Evolutionary conservation across 2,888 invertebrate genomes (phyloP).

Genomic region (Oscheius sp.): DNA sequence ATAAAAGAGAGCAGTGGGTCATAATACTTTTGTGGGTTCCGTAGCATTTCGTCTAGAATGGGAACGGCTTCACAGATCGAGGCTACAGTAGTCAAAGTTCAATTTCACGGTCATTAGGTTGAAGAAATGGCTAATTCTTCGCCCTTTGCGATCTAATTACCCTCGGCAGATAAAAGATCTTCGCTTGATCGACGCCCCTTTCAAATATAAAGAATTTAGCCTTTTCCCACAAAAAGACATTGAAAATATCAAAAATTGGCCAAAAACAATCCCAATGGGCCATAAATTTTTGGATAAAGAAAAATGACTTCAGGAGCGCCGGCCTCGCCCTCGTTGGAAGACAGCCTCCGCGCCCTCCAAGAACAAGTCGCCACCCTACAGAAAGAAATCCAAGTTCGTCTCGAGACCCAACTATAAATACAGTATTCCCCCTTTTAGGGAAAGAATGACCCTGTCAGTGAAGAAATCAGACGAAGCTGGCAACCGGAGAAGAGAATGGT

Average conservation of each 20-base stretch:
- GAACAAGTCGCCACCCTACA: slow-evolving; percentile 48
- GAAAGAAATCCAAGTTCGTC: slow-evolving; percentile 41
- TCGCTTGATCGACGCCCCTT: no score
- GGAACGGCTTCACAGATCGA: no score
- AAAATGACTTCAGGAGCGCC: slow-evolving; percentile 35
- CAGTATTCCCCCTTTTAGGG: slow-evolving; percentile 8
- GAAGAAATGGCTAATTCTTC: no score
- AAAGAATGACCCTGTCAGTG: slow-evolving; percentile 6
- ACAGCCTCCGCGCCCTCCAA: slow-evolving; percentile 48
- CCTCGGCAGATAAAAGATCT: no score
- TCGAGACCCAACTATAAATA: background rate
- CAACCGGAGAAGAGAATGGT: slow-evolving; percentile 64
- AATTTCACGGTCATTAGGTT: no score
- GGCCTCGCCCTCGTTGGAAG: slow-evolving; percentile 51
- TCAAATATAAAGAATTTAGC: background rate
- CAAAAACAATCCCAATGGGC: background rate
- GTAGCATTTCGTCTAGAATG: no score
- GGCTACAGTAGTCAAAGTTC: no score
- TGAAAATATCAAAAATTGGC: background rate
- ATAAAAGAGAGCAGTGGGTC: no score
- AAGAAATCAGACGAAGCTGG: slow-evolving; percentile 27
- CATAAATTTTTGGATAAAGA: background rate
- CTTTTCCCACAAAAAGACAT: background rate
- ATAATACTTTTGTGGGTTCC: no score
- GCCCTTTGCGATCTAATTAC: no score